A percentile compares a stretch with the other conserved stretches of the same genome.
These are phyloP conservation scores for Pangasius larnaudii DNA, from an alignment of 2,797 vertebrate species.

Conservation along the genomic window DNA sequence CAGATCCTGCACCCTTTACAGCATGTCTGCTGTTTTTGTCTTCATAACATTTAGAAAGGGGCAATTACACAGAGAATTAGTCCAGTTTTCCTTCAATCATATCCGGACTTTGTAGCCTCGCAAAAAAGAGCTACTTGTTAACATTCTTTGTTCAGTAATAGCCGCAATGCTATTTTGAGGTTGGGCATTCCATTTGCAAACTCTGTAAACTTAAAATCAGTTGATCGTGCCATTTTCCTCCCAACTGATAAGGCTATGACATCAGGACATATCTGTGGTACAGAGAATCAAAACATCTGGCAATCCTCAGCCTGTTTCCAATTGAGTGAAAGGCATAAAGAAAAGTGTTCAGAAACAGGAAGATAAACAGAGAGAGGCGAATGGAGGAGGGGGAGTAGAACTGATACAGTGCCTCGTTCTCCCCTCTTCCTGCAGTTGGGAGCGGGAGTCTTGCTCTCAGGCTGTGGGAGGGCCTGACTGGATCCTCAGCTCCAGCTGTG, in stretches of 20 bases:
- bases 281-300: conserved; percentile 44
- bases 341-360: conserved; percentile 21
- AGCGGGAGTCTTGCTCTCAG: conserved; percentile 60
- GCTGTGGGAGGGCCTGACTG: conserved; percentile 61
- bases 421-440: conserved; percentile 44
- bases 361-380: conserved; percentile 26
- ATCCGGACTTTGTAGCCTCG: conserved; percentile 3
- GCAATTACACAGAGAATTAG: conserved; percentile 1
- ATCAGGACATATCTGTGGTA: conserved; percentile 20
- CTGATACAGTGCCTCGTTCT: conserved; percentile 43
- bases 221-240: conserved; percentile 29
- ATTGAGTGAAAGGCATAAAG: neutral
- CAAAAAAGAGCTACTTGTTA: conserved; percentile 29
- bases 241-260: conserved; percentile 35
- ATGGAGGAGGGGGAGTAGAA: conserved; percentile 32
- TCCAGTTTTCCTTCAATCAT: conserved; percentile 1
- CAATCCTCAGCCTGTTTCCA: conserved; percentile 44
- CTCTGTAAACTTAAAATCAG: conserved; percentile 24
- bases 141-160: conserved; percentile 40
- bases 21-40: conserved; percentile 8
- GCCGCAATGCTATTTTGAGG: neutral
- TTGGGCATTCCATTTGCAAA: conserved; percentile 6
- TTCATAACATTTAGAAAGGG: neutral
- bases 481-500: conserved; percentile 57
- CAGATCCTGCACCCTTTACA: neutral